These are phyloP conservation scores for Kuschelorhynchus macadamiae DNA, from an alignment of 2,888 invertebrate genomes.

Conservation along the genomic window DNA sequence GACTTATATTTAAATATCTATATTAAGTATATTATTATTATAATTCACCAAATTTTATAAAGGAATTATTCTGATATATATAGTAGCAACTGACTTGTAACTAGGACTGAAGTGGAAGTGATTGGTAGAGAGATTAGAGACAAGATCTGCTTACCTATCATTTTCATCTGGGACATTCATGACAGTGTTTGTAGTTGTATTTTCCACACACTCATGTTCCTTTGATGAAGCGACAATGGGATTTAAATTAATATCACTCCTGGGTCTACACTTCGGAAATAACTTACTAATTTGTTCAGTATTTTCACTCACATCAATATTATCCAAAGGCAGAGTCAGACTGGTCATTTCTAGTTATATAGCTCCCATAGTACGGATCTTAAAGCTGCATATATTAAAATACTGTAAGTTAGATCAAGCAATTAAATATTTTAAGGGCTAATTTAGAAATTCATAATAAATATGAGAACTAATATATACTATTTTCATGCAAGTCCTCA, in stretches of 20 bases:
- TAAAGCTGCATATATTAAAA: slow-evolving; percentile 36
- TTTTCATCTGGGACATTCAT: slow-evolving; percentile 71
- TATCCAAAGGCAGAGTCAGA: slow-evolving; percentile 68
- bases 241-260: slow-evolving; percentile 74
- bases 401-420: neutral
- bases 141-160: slow-evolving; percentile 64
- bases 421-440: too few species aligned
- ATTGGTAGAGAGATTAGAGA: too few species aligned
- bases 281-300: slow-evolving; percentile 86
- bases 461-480: too few species aligned
- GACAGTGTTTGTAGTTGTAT: slow-evolving; percentile 66
- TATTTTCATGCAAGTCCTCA: too few species aligned
- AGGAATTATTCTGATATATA: slow-evolving; percentile 17
- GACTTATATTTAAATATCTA: too few species aligned
- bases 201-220: slow-evolving; percentile 68
- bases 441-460: too few species aligned
- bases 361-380: slow-evolving; percentile 54
- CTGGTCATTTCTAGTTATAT: slow-evolving; percentile 67
- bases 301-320: slow-evolving; percentile 70
- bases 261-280: slow-evolving; percentile 90
- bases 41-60: slow-evolving; percentile 27
- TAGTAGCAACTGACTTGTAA: slow-evolving; percentile 8
- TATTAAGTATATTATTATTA: too few species aligned
- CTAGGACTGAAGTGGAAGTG: neutral
- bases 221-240: slow-evolving; percentile 66